Evolutionary conservation across 1,140 invertebrate species (phyloP), one percentile per base, ranked within the genome.

Genomic region (Calosoma granatense): DNA sequence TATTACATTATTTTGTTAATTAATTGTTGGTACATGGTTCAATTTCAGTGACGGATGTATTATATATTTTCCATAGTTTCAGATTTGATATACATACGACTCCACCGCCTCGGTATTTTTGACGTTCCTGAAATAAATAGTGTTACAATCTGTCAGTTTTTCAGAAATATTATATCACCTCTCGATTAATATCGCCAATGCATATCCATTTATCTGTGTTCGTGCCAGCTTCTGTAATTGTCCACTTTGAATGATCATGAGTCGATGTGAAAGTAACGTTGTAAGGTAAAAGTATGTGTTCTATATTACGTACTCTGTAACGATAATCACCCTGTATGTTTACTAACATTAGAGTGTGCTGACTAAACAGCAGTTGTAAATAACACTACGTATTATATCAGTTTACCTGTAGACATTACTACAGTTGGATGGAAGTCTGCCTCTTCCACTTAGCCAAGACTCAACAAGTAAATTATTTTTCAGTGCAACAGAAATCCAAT

Each of bases 191-290:
- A 69, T 96, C 94, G 12, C 90, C 92, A 14, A 97, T 82, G 69
- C 94, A 97, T 56, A 86, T 79, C 87, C 88, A 94, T 30, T 74
- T 68, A 6, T 70, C 51, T 55, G 14, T 52, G 14, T 20, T 15
- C 39, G 52, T 72, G 59, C 76, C 72, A 1, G 74, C 73, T 1
- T 70, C 70, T 0, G 86, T 78, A 1, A 94, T 81, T 0, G 88
- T 87, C 92, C 92, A 96, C 72, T 97, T 97, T 0, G 92, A 90
- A 72, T 97, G 94, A 73, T 97, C 93, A 43, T 80, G 77, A 20
- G 82, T 80, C 1, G 82, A 85, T n/a, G 78, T 79, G 67, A 92
- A 94, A 20, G 74, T 69, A 51, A 85, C 75, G 55, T 79, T 71
- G 9, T 72, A 67, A 0, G 71, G 63, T 17, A 84, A 73, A 57